Evolutionary conservation across 2,113 vertebrate species (phyloP).

Genomic region (Passer montanus): DNA sequence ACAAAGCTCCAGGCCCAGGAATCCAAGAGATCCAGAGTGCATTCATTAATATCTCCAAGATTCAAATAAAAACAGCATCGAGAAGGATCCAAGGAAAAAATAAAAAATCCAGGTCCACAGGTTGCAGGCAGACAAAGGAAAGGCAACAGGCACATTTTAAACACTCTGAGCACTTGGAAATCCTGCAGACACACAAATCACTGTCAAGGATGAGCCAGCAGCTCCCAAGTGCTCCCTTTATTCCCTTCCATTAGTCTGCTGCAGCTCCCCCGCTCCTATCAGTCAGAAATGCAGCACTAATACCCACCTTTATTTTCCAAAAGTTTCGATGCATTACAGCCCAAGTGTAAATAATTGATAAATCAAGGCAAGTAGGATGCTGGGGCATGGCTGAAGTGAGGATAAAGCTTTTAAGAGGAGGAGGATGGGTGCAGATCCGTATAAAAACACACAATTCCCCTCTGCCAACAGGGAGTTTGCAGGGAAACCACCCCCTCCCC

Average conservation of each 20-base stretch:
- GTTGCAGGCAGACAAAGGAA: background rate
- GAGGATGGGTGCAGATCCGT: background rate
- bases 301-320: slow-evolving; percentile 49
- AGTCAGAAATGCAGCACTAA: slow-evolving; percentile 53
- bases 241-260: slow-evolving; percentile 68
- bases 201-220: slow-evolving; percentile 64
- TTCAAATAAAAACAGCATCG: background rate
- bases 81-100: too few relatives aligned
- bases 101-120: background rate
- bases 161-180: slow-evolving; percentile 28
- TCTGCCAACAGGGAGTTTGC: background rate
- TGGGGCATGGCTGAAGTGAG: background rate
- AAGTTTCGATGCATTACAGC: slow-evolving; percentile 53
- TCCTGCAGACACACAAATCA: slow-evolving; percentile 66
- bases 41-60: fast-evolving
- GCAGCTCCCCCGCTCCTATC: slow-evolving; percentile 48
- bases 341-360: slow-evolving; percentile 67
- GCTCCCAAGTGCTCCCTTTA: slow-evolving; percentile 54
- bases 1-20: background rate
- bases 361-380: slow-evolving; percentile 22
- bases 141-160: background rate
- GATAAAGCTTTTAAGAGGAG: slow-evolving; percentile 20
- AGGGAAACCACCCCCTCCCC: background rate
- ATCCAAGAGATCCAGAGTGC: background rate
- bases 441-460: background rate